These are phyloP conservation scores for Parauchenoglanis ngamensis DNA, from an alignment of 2,797 vertebrate genomes.

Conservation along the genomic window DNA sequence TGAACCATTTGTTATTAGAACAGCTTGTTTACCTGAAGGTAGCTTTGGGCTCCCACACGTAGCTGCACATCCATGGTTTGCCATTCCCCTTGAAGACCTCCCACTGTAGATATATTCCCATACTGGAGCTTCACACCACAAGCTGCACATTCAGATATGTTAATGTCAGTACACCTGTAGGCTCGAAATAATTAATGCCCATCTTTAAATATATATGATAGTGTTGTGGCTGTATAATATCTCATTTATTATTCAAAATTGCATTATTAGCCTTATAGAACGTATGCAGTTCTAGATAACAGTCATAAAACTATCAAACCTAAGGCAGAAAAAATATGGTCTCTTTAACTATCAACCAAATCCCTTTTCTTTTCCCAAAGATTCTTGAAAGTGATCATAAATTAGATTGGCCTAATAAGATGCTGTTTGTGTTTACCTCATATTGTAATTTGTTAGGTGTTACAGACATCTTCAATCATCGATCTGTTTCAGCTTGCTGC, in stretches of 20 bases:
- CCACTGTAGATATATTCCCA: neutral
- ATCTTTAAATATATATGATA: neutral
- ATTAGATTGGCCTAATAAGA: neutral
- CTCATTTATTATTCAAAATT: neutral
- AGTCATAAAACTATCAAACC: neutral
- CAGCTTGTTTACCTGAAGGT: slow-evolving; percentile 62
- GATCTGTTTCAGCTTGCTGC: neutral
- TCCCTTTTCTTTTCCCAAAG: neutral
- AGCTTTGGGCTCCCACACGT: slow-evolving; percentile 44
- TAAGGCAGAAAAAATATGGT: neutral
- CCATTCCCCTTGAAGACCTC: slow-evolving; percentile 69
- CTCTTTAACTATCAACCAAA: slow-evolving; percentile 1
- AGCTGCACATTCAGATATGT: slow-evolving; percentile 59
- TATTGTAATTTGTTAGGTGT: neutral
- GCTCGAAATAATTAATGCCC: neutral
- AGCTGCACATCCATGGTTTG: slow-evolving; percentile 39
- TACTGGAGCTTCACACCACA: slow-evolving; percentile 64
- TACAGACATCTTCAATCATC: neutral
- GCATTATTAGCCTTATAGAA: neutral
- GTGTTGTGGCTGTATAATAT: neutral
- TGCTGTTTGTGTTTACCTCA: neutral
- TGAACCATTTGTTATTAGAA: neutral
- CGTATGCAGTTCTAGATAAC: neutral
- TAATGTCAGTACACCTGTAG: slow-evolving; percentile 6
- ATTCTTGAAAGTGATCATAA: neutral